Evolutionary conservation across 2,113 vertebrate genomes (phyloP), one percentile per base, ranked within the genome.

Genomic region (Puntigrus tetrazona): DNA sequence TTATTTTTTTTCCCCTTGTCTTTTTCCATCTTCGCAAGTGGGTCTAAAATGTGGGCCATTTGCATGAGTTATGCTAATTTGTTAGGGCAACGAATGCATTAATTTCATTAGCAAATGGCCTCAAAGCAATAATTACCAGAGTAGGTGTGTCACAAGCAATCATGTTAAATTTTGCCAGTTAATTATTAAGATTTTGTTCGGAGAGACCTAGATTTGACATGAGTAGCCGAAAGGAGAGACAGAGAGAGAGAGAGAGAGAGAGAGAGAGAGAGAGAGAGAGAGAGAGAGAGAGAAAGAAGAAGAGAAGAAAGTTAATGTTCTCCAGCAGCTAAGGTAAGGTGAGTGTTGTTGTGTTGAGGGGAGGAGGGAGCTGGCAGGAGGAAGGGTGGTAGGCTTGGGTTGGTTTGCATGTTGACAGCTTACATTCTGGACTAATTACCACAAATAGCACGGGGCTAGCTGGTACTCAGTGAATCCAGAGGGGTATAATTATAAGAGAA

Each of bases 21-120:
- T 45, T 86, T 70, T 83, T 50, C 86, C 82, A 85, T 77, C 76
- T 90, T 95, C 92, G 92, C 93, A 94, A 89, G 78, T 82, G 94
- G 94, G 91, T 95, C 93, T 95, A 94, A 96, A 97, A 98, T 96
- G 95, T 97, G 95, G 96, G 95, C 94, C 96, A 97, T 97, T 97
- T 97, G 95, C 95, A 95, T 97, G 96, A 97, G 96, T 97, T 98
- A 98, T 98, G 97, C 95, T 99, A 98, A 99, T 99, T 96, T 97
- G 96, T 97, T 96, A 96, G 96, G 97, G 97, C 97, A 98, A 97
- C 94, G 96, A 97, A 97, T 97, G 96, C 97, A 97, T 99, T 98
- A 96, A 97, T 99, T 98, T 98, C 96, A 98, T 98, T 98, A 98
- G 97, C 95, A 97, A 97, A 97, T 97, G 96, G 96, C 98, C 98